Conservation (phyloP, 2,797 vertebrate species). For the Vireo griseus region DNA sequence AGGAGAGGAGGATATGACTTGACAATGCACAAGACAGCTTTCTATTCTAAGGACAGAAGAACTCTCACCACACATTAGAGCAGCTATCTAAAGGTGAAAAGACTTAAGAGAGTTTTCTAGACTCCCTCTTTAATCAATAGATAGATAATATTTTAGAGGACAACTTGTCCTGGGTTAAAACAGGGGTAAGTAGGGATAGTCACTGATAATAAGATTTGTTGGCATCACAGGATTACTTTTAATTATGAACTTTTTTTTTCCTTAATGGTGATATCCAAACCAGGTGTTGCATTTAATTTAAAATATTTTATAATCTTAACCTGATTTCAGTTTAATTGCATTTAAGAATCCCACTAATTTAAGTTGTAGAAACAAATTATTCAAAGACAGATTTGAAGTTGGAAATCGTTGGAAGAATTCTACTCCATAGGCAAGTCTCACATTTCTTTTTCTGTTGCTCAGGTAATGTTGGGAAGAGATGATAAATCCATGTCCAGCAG, state of each 20-base stretch:
- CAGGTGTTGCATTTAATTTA: constrained; percentile 16
- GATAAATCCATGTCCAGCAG: neutral
- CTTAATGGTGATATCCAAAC: neutral
- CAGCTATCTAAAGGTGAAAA: neutral
- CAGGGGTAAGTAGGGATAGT: neutral
- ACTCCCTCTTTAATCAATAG: neutral
- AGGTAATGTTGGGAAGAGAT: neutral
- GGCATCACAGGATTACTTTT: neutral
- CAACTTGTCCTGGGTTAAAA: neutral
- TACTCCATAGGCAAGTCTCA: neutral
- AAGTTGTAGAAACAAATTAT: neutral
- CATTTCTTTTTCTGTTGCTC: neutral
- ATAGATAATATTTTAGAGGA: neutral
- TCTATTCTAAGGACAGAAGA: neutral
- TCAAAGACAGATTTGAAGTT: constrained; percentile 9
- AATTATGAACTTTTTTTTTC: neutral
- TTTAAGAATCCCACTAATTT: constrained; percentile 9
- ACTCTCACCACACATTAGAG: neutral
- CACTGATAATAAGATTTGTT: neutral
- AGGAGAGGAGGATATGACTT: neutral
- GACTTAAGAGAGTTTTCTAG: neutral
- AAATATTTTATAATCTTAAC: neutral
- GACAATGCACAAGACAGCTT: neutral
- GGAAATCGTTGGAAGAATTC: neutral
- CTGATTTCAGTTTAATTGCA: constrained; percentile 28